phyloP scores from a whole-genome alignment of 2,113 vertebrate genomes.

The Pyrgilauda ruficollis region DNA sequence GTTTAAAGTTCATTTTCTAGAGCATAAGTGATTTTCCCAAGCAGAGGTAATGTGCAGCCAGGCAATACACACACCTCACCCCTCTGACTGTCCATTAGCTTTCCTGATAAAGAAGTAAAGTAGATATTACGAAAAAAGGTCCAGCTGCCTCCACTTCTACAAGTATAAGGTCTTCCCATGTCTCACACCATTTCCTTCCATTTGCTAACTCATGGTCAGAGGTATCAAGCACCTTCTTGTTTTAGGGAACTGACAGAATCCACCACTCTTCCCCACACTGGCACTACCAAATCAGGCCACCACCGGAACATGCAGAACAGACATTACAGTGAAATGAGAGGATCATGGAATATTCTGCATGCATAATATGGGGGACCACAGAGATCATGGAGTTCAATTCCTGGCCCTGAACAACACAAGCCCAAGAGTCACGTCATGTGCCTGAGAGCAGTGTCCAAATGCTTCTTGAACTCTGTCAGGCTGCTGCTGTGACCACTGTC shows the following conservation, averaged over 20 bases:
- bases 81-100: neutral
- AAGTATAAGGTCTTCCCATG: neutral
- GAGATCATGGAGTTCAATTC: neutral
- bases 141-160: neutral
- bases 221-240: neutral
- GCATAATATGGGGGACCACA: no score
- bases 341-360: neutral
- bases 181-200: rapidly evolving
- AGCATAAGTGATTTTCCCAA: neutral
- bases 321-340: neutral
- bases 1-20: neutral
- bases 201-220: neutral
- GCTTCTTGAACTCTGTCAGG: neutral
- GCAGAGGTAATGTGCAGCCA: neutral
- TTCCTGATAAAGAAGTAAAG: neutral
- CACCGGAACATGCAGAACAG: neutral
- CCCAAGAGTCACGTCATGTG: neutral
- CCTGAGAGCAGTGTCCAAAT: neutral
- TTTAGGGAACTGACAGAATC: neutral
- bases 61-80: neutral
- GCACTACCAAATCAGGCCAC: rapidly evolving
- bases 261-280: rapidly evolving
- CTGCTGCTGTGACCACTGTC: rapidly evolving
- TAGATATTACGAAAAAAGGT: neutral
- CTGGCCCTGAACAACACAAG: neutral